Evolutionary conservation across 1,140 invertebrate genomes (phyloP).

Genomic region (Ganaspis sp.): DNA sequence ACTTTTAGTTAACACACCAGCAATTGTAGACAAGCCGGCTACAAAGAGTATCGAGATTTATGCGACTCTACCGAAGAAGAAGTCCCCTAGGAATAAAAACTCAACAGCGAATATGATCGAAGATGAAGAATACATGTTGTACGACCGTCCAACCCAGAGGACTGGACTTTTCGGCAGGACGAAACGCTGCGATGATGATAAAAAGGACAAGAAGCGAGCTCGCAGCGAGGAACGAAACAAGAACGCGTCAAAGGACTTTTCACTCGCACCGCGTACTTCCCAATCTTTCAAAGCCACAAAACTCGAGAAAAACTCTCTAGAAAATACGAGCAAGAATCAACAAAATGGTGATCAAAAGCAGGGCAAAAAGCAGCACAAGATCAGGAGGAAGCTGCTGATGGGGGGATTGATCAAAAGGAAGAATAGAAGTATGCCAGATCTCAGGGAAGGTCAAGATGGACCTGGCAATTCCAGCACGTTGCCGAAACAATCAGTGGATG

Average conservation of each 20-base stretch:
- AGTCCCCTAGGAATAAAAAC: conserved; percentile 81
- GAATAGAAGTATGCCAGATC: conserved; percentile 93
- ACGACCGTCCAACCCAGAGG: conserved; percentile 81
- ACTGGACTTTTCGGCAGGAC: conserved; percentile 81
- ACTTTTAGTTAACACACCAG: conserved; percentile 73
- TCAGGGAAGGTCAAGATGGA: conserved; percentile 84
- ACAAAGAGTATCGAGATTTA: conserved; percentile 91
- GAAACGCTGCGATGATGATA: conserved; percentile 83
- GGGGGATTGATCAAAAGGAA: conserved; percentile 91
- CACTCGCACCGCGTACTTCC: conserved; percentile 78
- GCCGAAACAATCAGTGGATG: conserved; percentile 82
- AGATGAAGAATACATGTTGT: conserved; percentile 83
- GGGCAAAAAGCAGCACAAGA: conserved; percentile 93
- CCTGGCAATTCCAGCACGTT: conserved; percentile 73
- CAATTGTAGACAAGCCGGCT: conserved; percentile 76
- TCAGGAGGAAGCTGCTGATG: conserved; percentile 91
- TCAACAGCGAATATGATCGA: conserved; percentile 80
- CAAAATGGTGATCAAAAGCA: conserved; percentile 80
- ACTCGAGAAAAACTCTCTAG: conserved; percentile 67
- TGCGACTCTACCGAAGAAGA: conserved; percentile 93
- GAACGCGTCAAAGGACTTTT: conserved; percentile 81
- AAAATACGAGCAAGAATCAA: conserved; percentile 45
- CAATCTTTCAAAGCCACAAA: conserved; percentile 77
- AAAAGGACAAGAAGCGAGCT: conserved; percentile 86
- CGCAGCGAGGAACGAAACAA: conserved; percentile 89